phyloP scores from a whole-genome alignment of 92 coral and sea anemone genomes.

The Heteractis magnifica region DNA sequence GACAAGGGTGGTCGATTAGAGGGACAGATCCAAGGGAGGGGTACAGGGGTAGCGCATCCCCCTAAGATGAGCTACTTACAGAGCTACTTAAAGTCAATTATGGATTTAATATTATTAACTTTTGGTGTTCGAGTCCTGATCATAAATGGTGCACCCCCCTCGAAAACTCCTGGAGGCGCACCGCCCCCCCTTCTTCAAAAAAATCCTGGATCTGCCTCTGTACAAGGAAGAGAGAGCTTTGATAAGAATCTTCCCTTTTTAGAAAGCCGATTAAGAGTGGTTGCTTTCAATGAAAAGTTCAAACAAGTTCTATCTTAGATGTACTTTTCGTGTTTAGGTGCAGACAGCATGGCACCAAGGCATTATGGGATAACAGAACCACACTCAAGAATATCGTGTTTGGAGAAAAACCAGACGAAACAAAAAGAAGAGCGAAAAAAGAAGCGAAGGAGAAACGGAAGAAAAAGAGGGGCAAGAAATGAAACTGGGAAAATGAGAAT shows the following conservation, averaged over 20 bases:
- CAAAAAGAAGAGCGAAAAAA: slow-evolving; percentile 35
- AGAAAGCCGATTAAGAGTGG: not conserved
- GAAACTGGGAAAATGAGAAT: not conserved
- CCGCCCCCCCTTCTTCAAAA: too few relatives aligned
- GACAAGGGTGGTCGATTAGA: not conserved
- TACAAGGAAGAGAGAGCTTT: not conserved
- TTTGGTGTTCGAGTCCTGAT: too few relatives aligned
- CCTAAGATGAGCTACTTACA: too few relatives aligned
- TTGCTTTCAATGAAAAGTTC: not conserved
- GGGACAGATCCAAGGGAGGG: not conserved
- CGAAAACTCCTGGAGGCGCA: too few relatives aligned
- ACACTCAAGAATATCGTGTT: slow-evolving; percentile 38
- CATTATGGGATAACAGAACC: slow-evolving; percentile 65
- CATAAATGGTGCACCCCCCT: too few relatives aligned
- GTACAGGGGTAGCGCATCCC: too few relatives aligned
- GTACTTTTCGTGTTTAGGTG: slow-evolving; percentile 24
- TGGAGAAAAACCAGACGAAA: slow-evolving; percentile 38
- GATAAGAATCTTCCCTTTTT: not conserved
- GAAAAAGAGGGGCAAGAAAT: slow-evolving; percentile 12
- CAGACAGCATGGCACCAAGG: slow-evolving; percentile 53
- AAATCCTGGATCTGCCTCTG: too few relatives aligned
- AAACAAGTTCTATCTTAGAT: not conserved
- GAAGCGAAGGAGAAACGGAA: slow-evolving; percentile 37
- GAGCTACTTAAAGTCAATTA: too few relatives aligned
- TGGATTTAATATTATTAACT: too few relatives aligned